Base-by-base conservation (phyloP, 2,113 vertebrate genomes). In the Poecilia latipinna region DNA sequence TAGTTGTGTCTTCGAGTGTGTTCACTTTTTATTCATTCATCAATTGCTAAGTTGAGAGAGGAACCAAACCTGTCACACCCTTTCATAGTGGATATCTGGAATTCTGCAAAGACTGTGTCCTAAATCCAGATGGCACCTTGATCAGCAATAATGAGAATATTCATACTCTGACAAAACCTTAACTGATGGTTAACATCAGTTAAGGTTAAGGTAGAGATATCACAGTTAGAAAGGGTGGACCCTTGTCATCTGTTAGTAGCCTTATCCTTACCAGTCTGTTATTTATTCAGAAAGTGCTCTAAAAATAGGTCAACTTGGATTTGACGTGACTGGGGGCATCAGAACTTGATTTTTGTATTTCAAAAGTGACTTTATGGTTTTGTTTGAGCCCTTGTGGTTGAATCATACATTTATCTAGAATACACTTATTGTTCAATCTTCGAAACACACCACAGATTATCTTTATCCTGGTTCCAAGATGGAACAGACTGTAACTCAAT, bases 11-110 rank as follows among this genome's bases (percentile, higher is more conserved):
- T 64, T 35, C 33, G 63, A 69, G 19, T 17, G 65, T 24, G 24
- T 74, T 71, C 70, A 17, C 22, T 54, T 77, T 83, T 81, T 82
- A 78, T 86, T 84, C 83, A 86, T 89, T 88, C 79, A 88, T 88
- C 86, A 86, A 68, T 79, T 88, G 88, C 84, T 83, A 84, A 87
- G 68, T 82, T 81, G 73, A 69, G 78, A 22, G 75, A 67, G 75
- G 61, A 73, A 89, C 84, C 87, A 82, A 80, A 85, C 71, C 86
- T 74, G 70, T 84, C 85, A 79, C 82, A 84, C 64, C 61, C 72
- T 77, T 82, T 75, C 73, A 74, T 82, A 82, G 77, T 74, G 44
- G 82, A 75, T 78, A 67, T 85, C 85, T 82, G 74, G 75, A 70
- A 76, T 80, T 69, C 83, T 70, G 76, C 68, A 61, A 79, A 69